A percentile compares a stretch with the other conserved stretches of the same genome.
phyloP scores from a whole-genome alignment of 92 coral and sea anemone species.

The Nematostella vectensis region DNA sequence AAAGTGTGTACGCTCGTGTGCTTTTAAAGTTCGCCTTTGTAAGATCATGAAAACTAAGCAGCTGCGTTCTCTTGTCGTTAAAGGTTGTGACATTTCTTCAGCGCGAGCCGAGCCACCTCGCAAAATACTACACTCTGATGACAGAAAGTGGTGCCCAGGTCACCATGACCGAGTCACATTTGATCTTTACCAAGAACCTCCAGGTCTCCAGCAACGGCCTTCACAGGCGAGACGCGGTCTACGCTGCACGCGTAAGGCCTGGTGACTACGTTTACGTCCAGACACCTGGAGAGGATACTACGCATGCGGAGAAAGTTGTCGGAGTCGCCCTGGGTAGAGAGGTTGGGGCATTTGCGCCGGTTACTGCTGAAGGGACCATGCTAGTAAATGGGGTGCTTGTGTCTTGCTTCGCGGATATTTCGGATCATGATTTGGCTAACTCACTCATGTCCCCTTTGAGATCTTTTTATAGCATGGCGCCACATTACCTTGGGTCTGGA shows the following conservation, averaged over 20 bases:
- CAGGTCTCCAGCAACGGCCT: constrained; percentile 5
- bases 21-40: too few relatives aligned
- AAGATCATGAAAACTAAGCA: too few relatives aligned
- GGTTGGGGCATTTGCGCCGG: constrained; percentile 80
- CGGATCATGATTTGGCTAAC: constrained; percentile 67
- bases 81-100: constrained; percentile 64
- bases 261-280: constrained; percentile 58
- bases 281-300: constrained; percentile 1
- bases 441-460: constrained; percentile 68
- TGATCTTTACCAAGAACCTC: constrained; percentile 33
- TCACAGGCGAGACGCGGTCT: constrained; percentile 17
- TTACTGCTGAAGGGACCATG: constrained; percentile 70
- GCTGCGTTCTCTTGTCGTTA: not conserved
- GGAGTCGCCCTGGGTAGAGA: constrained; percentile 34
- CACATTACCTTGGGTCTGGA: constrained; percentile 48
- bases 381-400: constrained; percentile 65
- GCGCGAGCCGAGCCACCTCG: constrained; percentile 30
- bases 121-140: constrained; percentile 43
- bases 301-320: constrained; percentile 25
- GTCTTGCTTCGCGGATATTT: constrained; percentile 76
- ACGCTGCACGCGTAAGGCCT: constrained; percentile 44
- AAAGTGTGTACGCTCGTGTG: too few relatives aligned
- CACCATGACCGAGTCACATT: constrained; percentile 55
- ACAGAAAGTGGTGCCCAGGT: constrained; percentile 35
- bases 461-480: constrained; percentile 57